Conservation (phyloP, 2,113 vertebrate species). For the Apistogramma diplotaenia region DNA sequence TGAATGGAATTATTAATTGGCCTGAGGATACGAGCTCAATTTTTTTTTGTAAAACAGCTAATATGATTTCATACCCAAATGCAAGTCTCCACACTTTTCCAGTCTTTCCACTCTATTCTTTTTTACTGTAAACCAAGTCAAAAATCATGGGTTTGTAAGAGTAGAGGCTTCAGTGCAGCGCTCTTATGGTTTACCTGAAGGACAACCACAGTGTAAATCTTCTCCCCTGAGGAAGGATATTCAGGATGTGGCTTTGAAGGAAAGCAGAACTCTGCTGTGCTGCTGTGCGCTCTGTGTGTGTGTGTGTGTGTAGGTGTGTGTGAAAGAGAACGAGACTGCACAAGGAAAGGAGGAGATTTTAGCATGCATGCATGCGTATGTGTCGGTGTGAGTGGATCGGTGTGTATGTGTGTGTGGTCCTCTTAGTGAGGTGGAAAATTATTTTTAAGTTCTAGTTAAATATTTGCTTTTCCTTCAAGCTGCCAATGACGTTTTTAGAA, state of each 20-base stretch:
- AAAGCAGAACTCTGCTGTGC: constrained; percentile 46
- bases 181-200: constrained; percentile 72
- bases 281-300: constrained; percentile 19
- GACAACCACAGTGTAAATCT: constrained; percentile 72
- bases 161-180: constrained; percentile 32
- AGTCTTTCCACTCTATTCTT: constrained; percentile 38
- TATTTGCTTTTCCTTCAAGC: constrained; percentile 71
- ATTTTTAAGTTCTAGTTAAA: constrained; percentile 71
- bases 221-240: constrained; percentile 61
- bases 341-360: not conserved
- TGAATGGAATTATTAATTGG: not conserved
- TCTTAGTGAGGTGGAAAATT: constrained; percentile 62
- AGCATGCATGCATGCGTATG: constrained; percentile 28
- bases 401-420: constrained; percentile 70
- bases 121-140: constrained; percentile 32
- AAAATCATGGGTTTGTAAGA: constrained; percentile 28
- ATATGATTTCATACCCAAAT: constrained; percentile 31
- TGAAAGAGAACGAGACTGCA: not conserved
- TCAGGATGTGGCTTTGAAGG: constrained; percentile 71
- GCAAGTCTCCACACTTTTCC: constrained; percentile 13
- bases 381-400: constrained; percentile 36
- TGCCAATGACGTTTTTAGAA: constrained; percentile 65
- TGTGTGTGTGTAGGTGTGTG: not conserved
- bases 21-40: not conserved
- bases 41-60: constrained; percentile 10